Evolutionary conservation across 2,113 vertebrate species (phyloP).

Genomic region (Nycticorax nycticorax): DNA sequence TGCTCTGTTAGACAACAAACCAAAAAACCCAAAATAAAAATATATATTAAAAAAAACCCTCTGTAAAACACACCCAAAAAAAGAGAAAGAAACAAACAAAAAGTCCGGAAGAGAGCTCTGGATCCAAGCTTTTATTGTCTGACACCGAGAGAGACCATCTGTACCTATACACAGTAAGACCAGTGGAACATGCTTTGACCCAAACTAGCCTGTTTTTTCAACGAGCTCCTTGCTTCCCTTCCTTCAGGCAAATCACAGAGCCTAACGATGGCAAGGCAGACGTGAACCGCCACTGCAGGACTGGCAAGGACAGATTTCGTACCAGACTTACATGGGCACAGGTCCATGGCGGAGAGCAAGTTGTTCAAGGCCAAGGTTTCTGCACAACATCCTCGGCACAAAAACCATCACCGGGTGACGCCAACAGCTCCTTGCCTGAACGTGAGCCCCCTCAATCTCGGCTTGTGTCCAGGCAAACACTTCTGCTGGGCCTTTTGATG

Average conservation of each 20-base stretch:
- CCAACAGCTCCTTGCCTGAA: background rate
- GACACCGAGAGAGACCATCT: background rate
- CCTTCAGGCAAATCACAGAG: too few relatives aligned
- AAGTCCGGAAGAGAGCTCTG: too few relatives aligned
- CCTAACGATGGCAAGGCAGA: background rate
- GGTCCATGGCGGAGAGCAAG: background rate
- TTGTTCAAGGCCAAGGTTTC: background rate
- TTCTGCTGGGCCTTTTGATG: background rate
- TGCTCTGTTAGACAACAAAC: background rate
- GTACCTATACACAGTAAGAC: too few relatives aligned
- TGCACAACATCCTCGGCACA: accelerated
- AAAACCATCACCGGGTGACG: background rate
- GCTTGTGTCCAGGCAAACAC: background rate
- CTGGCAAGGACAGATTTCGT: background rate
- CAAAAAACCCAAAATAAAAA: too few relatives aligned
- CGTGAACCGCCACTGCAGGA: background rate
- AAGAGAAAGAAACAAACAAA: background rate
- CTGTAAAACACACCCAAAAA: background rate
- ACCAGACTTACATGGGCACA: background rate
- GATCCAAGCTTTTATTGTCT: background rate
- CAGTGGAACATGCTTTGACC: background rate
- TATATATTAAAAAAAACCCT: background rate
- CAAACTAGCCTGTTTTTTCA: background rate
- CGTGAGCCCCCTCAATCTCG: too few relatives aligned
- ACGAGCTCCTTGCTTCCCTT: background rate